These are phyloP conservation scores for Euthynnus affinis DNA, from an alignment of 2,797 vertebrate species.

Conservation along the genomic window DNA sequence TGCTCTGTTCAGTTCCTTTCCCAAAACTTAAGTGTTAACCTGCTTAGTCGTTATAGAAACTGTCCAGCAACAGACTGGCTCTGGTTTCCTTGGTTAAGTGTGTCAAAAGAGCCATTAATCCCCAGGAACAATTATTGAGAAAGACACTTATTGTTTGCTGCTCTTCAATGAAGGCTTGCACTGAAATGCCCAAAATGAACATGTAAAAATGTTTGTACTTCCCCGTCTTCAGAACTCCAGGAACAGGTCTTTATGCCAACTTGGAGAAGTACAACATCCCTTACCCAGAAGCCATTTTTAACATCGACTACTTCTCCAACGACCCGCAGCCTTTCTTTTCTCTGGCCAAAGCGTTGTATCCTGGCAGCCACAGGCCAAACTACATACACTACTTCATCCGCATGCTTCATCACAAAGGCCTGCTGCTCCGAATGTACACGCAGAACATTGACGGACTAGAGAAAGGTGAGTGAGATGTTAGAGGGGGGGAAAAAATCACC, in stretches of 20 bases:
- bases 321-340: slow-evolving; percentile 88
- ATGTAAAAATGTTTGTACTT: not conserved
- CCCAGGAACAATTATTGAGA: not conserved
- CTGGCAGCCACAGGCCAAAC: slow-evolving; percentile 83
- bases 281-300: slow-evolving; percentile 87
- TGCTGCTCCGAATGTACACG: slow-evolving; percentile 88
- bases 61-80: not conserved
- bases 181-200: not conserved
- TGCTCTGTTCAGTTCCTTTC: not conserved
- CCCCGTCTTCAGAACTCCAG: slow-evolving; percentile 79
- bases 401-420: slow-evolving; percentile 87
- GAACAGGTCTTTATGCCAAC: slow-evolving; percentile 88
- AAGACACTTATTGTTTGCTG: not conserved
- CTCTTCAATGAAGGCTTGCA: not conserved
- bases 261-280: slow-evolving; percentile 86
- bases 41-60: not conserved
- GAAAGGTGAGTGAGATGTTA: slow-evolving; percentile 76
- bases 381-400: slow-evolving; percentile 85
- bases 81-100: not conserved
- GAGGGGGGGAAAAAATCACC: not conserved
- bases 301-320: slow-evolving; percentile 87
- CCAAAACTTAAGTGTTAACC: not conserved
- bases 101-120: not conserved
- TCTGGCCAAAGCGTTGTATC: slow-evolving; percentile 86
- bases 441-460: slow-evolving; percentile 91